Evolutionary conservation across 2,797 vertebrate genomes (phyloP).

Genomic region (Fistularia tabacaria): DNA sequence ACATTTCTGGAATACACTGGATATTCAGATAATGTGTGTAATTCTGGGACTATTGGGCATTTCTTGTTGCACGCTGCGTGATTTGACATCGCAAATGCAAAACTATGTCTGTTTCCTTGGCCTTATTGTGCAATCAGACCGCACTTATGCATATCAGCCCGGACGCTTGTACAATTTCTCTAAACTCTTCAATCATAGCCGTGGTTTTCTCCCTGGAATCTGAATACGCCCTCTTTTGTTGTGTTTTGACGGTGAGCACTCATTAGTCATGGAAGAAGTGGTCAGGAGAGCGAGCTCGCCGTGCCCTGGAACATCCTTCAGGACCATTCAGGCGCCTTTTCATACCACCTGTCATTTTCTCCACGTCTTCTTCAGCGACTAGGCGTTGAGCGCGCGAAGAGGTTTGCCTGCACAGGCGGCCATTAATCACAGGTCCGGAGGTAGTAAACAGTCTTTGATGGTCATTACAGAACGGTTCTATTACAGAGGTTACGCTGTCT

Average conservation of each 20-base stretch:
- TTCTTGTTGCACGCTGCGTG: too few relatives aligned
- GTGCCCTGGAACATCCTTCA: slow-evolving; percentile 6
- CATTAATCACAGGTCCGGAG: slow-evolving; percentile 63
- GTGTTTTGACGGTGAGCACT: slow-evolving; percentile 5
- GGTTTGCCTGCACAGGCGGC: slow-evolving; percentile 31
- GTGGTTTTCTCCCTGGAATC: too few relatives aligned
- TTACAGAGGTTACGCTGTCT: slow-evolving; percentile 71
- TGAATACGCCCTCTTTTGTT: neutral
- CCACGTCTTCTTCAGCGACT: slow-evolving; percentile 30
- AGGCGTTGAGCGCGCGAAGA: slow-evolving; percentile 17
- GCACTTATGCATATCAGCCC: too few relatives aligned
- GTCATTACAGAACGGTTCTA: slow-evolving; percentile 72
- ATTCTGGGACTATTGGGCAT: too few relatives aligned
- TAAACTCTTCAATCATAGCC: too few relatives aligned
- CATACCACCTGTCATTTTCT: slow-evolving; percentile 30
- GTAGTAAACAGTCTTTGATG: slow-evolving; percentile 70
- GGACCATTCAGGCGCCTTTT: slow-evolving; percentile 4
- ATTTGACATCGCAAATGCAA: too few relatives aligned
- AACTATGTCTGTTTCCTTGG: too few relatives aligned
- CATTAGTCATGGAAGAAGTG: slow-evolving; percentile 1
- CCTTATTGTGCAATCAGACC: too few relatives aligned
- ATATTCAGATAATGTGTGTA: too few relatives aligned
- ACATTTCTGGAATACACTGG: too few relatives aligned
- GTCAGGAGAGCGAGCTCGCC: slow-evolving; percentile 14
- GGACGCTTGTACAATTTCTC: too few relatives aligned